These are phyloP conservation scores for Saguinus midas DNA, from an alignment of 2,113 vertebrate genomes.

Conservation along the genomic window DNA sequence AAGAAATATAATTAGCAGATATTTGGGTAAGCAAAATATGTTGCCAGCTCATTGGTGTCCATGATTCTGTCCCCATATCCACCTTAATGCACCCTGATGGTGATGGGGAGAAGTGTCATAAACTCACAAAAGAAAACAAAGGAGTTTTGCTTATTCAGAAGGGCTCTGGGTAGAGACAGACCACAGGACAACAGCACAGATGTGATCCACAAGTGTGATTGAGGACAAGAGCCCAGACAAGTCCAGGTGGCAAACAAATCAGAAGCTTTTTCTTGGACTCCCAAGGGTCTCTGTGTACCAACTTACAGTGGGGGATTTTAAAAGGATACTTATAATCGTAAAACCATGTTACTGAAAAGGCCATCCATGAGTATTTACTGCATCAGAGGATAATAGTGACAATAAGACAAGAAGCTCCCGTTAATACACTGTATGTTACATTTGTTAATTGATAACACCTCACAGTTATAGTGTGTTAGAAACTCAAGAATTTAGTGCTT, in stretches of 20 bases:
- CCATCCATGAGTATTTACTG: too few species aligned
- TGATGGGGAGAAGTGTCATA: too few species aligned
- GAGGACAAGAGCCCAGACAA: not conserved
- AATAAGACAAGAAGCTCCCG: not conserved
- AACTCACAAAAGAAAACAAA: not conserved
- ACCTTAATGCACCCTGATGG: not conserved
- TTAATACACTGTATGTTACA: fast-evolving
- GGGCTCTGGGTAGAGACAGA: not conserved
- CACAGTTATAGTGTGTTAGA: not conserved
- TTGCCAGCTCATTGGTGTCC: not conserved
- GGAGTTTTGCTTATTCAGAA: not conserved
- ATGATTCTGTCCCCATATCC: not conserved
- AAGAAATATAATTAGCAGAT: not conserved
- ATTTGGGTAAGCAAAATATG: not conserved
- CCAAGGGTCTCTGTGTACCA: not conserved
- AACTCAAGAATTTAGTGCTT: not conserved
- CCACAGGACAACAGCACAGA: fast-evolving
- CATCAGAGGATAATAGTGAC: fast-evolving
- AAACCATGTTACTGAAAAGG: not conserved
- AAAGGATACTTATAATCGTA: not conserved
- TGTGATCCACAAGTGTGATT: not conserved
- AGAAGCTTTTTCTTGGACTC: not conserved
- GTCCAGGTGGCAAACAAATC: not conserved
- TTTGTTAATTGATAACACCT: not conserved
- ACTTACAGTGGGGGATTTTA: not conserved